These are phyloP conservation scores for Theonella swinhoei DNA, from an alignment of 37 sponge, comb jelly and placozoan genomes.

Conservation along the genomic window DNA sequence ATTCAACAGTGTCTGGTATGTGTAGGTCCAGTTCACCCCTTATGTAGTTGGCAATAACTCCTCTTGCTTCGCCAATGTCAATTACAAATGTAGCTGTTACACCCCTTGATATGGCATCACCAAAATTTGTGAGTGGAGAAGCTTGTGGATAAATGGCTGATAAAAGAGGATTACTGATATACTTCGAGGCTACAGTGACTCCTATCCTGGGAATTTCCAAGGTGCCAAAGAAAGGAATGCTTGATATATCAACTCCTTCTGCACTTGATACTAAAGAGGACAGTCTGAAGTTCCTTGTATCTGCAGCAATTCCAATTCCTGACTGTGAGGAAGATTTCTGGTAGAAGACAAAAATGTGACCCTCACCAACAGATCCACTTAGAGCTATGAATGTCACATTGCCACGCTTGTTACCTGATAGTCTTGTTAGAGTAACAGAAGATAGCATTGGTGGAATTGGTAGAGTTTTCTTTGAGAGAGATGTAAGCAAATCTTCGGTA, in stretches of 20 bases:
- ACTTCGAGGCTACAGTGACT: background rate
- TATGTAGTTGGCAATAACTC: background rate
- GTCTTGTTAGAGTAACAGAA: background rate
- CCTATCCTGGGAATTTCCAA: background rate
- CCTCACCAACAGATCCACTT: background rate
- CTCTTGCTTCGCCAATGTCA: background rate
- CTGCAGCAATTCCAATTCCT: background rate
- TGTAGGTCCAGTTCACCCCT: background rate
- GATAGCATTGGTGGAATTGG: background rate
- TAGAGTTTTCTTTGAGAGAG: background rate
- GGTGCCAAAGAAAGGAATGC: background rate
- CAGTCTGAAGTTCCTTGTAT: background rate
- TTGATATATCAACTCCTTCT: background rate
- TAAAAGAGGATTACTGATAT: background rate
- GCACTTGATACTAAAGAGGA: background rate
- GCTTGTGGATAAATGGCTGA: background rate
- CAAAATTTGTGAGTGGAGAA: background rate
- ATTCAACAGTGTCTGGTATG: background rate
- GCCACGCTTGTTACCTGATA: background rate
- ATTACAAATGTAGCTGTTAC: background rate
- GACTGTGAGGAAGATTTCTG: background rate
- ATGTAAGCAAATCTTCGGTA: background rate
- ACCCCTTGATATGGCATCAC: background rate
- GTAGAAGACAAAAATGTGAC: background rate
- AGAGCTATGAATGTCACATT: background rate